Conservation (phyloP, 2,797 vertebrate species). For the Coregonus ussuriensis region DNA sequence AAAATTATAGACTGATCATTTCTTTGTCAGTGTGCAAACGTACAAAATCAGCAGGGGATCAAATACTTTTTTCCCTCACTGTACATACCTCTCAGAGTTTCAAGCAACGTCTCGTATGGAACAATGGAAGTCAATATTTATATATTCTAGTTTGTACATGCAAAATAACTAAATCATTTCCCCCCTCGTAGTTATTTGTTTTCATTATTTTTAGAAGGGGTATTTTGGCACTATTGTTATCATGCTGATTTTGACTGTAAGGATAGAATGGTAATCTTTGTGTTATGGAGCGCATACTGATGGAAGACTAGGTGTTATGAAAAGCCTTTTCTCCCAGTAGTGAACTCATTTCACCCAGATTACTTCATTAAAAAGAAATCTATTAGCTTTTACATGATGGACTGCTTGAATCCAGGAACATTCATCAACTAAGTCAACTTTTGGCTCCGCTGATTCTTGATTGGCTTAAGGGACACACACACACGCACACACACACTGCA, state of each 20-base stretch:
- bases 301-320: not conserved
- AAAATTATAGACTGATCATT: too few species aligned
- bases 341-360: not conserved
- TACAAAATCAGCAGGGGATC: too few species aligned
- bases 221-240: not conserved
- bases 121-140: not conserved
- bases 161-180: too few species aligned
- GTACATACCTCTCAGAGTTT: not conserved
- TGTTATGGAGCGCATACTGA: not conserved
- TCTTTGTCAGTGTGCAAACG: too few species aligned
- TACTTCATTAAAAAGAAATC: not conserved
- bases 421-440: not conserved
- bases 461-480: not conserved
- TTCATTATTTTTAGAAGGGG: not conserved
- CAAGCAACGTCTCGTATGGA: not conserved
- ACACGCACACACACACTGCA: conserved; percentile 3
- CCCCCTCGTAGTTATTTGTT: not conserved
- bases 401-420: conserved; percentile 1
- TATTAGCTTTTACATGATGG: conserved; percentile 4
- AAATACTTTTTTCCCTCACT: not conserved
- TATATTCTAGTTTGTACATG: not conserved
- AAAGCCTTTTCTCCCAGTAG: not conserved
- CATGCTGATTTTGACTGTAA: not conserved
- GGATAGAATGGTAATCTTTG: not conserved
- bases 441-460: conserved; percentile 1